Base-by-base conservation (phyloP, 2,113 vertebrate species). In the Xiphorhynchus elegans region DNA sequence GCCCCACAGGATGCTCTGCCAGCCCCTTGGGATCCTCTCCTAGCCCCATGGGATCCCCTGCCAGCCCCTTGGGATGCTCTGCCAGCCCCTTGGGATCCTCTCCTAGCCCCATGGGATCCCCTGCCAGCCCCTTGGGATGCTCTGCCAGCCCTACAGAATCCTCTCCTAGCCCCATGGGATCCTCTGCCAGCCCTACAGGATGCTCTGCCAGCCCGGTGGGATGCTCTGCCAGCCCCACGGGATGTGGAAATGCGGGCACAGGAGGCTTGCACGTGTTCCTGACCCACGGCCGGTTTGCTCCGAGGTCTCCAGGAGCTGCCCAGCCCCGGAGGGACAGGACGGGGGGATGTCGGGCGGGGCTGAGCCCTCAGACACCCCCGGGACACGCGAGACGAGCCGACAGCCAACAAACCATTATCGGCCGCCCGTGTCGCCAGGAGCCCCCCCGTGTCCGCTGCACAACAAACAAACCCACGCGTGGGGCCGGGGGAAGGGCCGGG, bases 401-500 rank as follows among this genome's bases (percentile, higher is more conserved):
- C 26, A 93, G 94, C 94, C 92, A 87, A 87, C 83, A 88, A 90
- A 46, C 64, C 90, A 87, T 92, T 90, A 79, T 42, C 53, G 2
- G 25, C 20, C 13, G 16, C 8, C 29, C 17, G 88, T 70, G 83
- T 28, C 49, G 58, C 88, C 82, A n/a, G 74, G 59, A 75, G 76
- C 63, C 50, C 40, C 50, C 49, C 59, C 4, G 2, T 23, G 20
- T 49, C 10, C 21, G 53, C 31, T 37, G 70, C 62, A 44, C 72
- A n/a, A 55, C 56, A 68, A n/a, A 60, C 56, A 68, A 17, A 6
- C 40, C 21, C 47, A 4, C 2, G 7, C 8, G 46, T 18, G 59
- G 3, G 72, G 75, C 33, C 0, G 13, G 9, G 31, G 13, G 63
- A 6, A 10, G 7, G 59, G 72, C 37, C 9, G 0, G 4, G 29